phyloP scores from a whole-genome alignment of 2,888 invertebrate species.

The Nipponacmea schrenckii region DNA sequence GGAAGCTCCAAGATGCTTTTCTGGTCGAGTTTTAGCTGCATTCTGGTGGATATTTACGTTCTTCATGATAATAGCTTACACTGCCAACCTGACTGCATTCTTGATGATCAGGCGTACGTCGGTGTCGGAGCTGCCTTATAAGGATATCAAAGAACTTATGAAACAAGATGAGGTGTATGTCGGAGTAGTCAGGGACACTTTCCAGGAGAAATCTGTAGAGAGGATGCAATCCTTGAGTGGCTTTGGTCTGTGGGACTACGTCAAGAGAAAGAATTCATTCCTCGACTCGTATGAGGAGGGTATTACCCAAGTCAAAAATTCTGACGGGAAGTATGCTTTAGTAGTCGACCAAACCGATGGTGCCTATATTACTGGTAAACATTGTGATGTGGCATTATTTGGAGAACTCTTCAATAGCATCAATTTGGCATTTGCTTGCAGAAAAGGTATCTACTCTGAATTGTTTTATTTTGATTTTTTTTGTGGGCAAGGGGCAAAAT shows the following conservation, averaged over 20 bases:
- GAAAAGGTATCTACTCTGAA: neutral
- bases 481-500: no score
- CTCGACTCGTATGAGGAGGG: constrained; percentile 24
- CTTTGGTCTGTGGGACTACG: constrained; percentile 19
- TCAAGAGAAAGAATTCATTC: constrained; percentile 18
- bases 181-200: constrained; percentile 15
- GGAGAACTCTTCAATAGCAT: constrained; percentile 33
- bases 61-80: constrained; percentile 37
- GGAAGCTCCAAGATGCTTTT: constrained; percentile 35
- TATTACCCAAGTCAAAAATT: constrained; percentile 23
- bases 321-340: neutral
- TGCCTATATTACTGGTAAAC: constrained; percentile 31
- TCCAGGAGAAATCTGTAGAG: constrained; percentile 5
- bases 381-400: constrained; percentile 37
- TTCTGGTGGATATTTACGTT: constrained; percentile 41
- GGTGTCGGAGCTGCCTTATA: constrained; percentile 33
- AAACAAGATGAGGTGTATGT: constrained; percentile 21
- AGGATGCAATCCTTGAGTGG: constrained; percentile 13
- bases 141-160: constrained; percentile 23
- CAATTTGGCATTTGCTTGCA: constrained; percentile 17
- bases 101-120: constrained; percentile 29
- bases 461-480: no score
- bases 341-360: neutral
- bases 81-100: constrained; percentile 34
- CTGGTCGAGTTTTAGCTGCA: constrained; percentile 36